These are phyloP conservation scores for Pteropus rufus DNA, from an alignment of 2,797 vertebrate species.

Conservation along the genomic window DNA sequence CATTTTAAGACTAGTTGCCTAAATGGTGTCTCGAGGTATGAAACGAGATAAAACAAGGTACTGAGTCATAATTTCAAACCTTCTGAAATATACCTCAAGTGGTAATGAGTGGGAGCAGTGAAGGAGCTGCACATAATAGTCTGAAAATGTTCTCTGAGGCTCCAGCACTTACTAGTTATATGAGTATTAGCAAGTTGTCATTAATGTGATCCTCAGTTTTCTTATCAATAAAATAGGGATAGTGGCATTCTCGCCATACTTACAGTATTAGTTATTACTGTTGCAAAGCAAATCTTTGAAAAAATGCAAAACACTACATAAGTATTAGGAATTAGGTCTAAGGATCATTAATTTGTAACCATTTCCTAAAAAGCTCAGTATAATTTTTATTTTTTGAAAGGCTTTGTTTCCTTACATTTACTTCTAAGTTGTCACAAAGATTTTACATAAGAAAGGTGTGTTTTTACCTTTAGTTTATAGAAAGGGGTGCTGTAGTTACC, in stretches of 20 bases:
- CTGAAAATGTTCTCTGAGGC: not conserved
- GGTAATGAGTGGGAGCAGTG: not conserved
- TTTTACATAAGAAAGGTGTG: not conserved
- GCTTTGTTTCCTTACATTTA: not conserved
- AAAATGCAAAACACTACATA: not conserved
- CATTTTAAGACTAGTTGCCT: not conserved
- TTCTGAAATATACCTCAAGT: constrained; percentile 31
- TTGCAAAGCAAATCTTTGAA: constrained; percentile 16
- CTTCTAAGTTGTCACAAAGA: not conserved
- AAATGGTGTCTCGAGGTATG: not conserved
- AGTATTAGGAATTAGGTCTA: not conserved
- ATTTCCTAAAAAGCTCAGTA: not conserved
- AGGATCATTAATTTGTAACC: not conserved
- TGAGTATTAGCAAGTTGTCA: not conserved
- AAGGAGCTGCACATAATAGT: not conserved
- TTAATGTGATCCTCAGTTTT: not conserved
- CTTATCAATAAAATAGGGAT: not conserved
- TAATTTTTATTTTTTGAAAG: constrained; percentile 10
- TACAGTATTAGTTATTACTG: not conserved
- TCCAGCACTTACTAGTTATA: not conserved
- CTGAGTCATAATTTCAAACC: not conserved
- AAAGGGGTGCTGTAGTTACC: not conserved
- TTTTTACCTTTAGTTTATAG: not conserved
- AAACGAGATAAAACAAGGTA: constrained; percentile 10
- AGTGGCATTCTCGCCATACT: not conserved